Base-by-base conservation (phyloP, 2,113 vertebrate species). In the Oreochromis aureus region DNA sequence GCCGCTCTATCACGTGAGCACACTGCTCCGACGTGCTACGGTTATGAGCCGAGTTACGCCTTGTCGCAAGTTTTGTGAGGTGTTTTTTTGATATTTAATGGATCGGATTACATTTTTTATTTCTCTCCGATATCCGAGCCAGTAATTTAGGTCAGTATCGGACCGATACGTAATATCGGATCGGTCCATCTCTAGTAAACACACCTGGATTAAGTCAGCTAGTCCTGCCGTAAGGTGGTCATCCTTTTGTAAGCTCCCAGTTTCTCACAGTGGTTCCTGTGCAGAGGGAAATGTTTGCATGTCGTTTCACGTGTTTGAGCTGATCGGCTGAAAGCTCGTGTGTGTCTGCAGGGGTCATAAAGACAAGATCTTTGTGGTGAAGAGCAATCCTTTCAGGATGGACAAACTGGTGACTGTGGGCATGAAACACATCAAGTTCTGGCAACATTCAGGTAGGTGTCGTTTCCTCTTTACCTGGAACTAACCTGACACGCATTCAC, bases 351-450 rank as follows among this genome's bases (percentile, higher is more conserved):
- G 99, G 92, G 98, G 98, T 11, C 98, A 99, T 81, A 99, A 98
- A 91, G 99, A 99, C 48, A 99, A 99, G 90, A 97, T 99, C 93
- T 99, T 99, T 81, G 98, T 99, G 90, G 97, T 99, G 91, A 99
- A 97, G 89, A 98, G 97, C 90, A 98, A 99, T 86, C 98, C 98
- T 1, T 98, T 99, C 92, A 97, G 98, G 63, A 96, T 96, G 92
- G 98, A 99, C 96, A 99, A 97, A 78, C 95, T 99, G 84, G 97
- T 99, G 80, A 99, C 99, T 0, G 98, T 98, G 89, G 99, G 99
- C 19, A 97, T 98, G 32, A 99, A 99, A 55, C 98, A 99, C 94
- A 99, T 99, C 93, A 98, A 98, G 94, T 99, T 99, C 95, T 99
- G 99, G 99, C 98, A 99, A 59, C 98, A 99, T 94, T 97, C 98